These are phyloP conservation scores for Thera obeliscata DNA, from an alignment of 2,888 invertebrate genomes.

Conservation along the genomic window DNA sequence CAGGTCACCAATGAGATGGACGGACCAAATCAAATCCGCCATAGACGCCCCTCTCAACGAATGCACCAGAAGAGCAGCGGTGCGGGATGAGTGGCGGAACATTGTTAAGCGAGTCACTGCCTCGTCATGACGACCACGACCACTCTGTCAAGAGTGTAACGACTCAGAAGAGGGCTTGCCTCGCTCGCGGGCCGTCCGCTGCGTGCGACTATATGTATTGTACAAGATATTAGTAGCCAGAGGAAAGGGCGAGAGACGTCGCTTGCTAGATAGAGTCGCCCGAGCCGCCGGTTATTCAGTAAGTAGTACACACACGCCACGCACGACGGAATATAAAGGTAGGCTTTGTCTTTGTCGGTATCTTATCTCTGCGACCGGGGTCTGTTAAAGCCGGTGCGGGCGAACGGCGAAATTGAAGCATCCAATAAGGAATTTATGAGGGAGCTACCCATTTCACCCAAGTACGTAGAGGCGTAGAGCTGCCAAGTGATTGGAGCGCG, in stretches of 20 bases:
- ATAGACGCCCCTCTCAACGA: no score
- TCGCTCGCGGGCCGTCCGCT: no score
- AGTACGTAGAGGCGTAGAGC: no score
- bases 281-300: background rate
- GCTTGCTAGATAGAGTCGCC: background rate
- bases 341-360: background rate
- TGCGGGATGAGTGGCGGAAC: no score
- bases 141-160: no score
- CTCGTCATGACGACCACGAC: no score
- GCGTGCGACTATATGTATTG: no score
- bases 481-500: background rate
- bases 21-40: no score
- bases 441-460: background rate
- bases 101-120: no score
- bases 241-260: background rate
- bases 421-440: background rate
- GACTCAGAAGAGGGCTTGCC: no score
- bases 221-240: background rate
- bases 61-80: no score
- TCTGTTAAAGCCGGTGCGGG: background rate
- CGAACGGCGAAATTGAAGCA: background rate
- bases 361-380: background rate
- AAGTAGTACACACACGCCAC: background rate
- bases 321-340: background rate
- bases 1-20: no score